A percentile compares a stretch with the other conserved stretches of the same genome.
Evolutionary conservation across 2,113 vertebrate species (phyloP).

Genomic region (Cyprinodon tularosa): DNA sequence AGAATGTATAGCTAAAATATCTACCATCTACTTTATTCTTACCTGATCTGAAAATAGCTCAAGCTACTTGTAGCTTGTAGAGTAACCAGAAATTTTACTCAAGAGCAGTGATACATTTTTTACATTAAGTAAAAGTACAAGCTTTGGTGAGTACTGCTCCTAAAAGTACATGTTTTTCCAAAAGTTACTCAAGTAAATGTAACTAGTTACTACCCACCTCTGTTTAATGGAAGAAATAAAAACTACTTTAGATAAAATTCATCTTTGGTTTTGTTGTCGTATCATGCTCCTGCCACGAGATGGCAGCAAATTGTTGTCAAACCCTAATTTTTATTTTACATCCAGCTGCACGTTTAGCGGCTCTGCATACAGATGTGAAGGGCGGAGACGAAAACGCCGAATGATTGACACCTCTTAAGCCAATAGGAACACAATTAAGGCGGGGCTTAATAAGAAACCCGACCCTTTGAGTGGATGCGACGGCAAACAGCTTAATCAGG

Average conservation of each 20-base stretch:
- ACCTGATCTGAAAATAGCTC: too few relatives aligned
- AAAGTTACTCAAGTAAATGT: too few relatives aligned
- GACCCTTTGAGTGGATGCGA: slow-evolving; percentile 61
- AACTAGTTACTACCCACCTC: too few relatives aligned
- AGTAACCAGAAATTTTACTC: too few relatives aligned
- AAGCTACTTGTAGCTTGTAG: too few relatives aligned
- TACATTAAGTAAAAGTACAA: too few relatives aligned
- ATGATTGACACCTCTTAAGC: slow-evolving; percentile 45
- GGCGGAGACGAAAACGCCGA: not conserved
- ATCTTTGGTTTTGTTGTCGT: not conserved
- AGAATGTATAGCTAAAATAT: too few relatives aligned
- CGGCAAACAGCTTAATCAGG: slow-evolving; percentile 62
- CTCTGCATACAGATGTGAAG: slow-evolving; percentile 60
- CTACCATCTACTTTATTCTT: too few relatives aligned
- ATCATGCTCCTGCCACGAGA: slow-evolving; percentile 34
- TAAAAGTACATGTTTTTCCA: too few relatives aligned
- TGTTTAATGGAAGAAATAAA: not conserved
- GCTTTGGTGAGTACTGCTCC: too few relatives aligned
- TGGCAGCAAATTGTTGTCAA: slow-evolving; percentile 27
- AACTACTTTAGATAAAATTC: not conserved
- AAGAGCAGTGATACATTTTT: too few relatives aligned
- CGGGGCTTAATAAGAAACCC: slow-evolving; percentile 45
- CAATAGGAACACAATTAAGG: slow-evolving; percentile 45
- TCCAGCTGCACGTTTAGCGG: slow-evolving; percentile 35
- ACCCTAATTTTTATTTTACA: not conserved